Conservation (phyloP, 30 jellyfish, hydroid and myxozoan species). For the Haliclystus octoradiatus region DNA sequence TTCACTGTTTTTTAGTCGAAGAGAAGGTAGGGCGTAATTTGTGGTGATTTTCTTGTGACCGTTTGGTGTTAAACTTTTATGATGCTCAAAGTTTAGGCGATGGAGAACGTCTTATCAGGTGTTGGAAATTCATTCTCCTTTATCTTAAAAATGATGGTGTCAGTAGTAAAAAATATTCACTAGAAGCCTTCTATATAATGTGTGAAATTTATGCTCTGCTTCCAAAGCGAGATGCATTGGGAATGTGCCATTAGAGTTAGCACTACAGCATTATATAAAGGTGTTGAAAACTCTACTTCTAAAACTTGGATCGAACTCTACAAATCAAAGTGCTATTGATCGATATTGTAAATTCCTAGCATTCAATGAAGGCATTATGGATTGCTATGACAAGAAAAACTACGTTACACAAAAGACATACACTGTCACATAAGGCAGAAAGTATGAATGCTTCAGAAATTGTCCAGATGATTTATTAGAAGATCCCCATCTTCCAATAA, state of each 20-base stretch:
- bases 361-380: not conserved
- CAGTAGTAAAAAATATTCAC: slow-evolving; percentile 5
- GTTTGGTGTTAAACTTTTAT: not conserved
- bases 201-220: slow-evolving; percentile 3
- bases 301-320: not conserved
- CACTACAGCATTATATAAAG: not conserved
- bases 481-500: not conserved
- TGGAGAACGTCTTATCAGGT: slow-evolving; percentile 4
- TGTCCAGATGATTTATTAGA: not conserved
- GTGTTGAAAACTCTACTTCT: not conserved
- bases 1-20: no score
- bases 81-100: slow-evolving; percentile 15
- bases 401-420: not conserved
- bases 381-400: not conserved
- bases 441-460: not conserved
- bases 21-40: no score
- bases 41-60: no score
- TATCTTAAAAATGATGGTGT: slow-evolving; percentile 7
- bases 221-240: slow-evolving; percentile 3
- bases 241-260: not conserved
- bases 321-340: not conserved
- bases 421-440: not conserved
- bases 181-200: slow-evolving; percentile 6
- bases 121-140: slow-evolving; percentile 11
- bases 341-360: not conserved